Evolutionary conservation across 53 echinoderm and acorn worm species (phyloP), one percentile per base, ranked within the genome.

Genomic region (Arbacia lixula): DNA sequence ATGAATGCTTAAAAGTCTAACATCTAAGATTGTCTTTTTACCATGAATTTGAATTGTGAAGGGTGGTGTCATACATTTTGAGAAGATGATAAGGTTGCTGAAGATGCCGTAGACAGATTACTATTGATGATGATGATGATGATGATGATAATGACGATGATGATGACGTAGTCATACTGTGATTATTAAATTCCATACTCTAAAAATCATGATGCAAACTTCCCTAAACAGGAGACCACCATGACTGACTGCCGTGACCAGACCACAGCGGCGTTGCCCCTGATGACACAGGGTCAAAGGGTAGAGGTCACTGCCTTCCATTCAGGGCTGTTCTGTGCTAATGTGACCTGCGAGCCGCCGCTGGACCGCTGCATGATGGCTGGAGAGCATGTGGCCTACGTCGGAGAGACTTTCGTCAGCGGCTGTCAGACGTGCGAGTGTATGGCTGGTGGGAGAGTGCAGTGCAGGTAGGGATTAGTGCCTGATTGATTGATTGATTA

Each of bases 391-490:
- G 41, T 39, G 5, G 40, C 41, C 12, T 81, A 77, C 29, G 68
- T 50, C 16, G 89, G 87, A 14, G 90, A 90, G 38, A 79, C 49
- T 0, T 90, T 98, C 52, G 79, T 40, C 16, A 92, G 85, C 3
- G 88, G 89, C 4, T 98, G 98, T 68, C 92, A 98, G 71, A 79
- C 86, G 11, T 98, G 98, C 62, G 64, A 64, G 46, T 98, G 98
- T 86, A 88, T 88, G 60, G 66, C 80, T 20, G 88, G 87, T 5
- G 98, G 98, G 0, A 77, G 72, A 36, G 76, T 90, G 33, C 77
- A 88, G 24, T 98, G 98, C 91, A 94, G 94, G 98, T 94, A 68
- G 52, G 14, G 14, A 46, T n/a, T n/a, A n/a, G n/a, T n/a, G n/a
- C n/a, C n/a, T n/a, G n/a, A n/a, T n/a, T n/a, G n/a, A n/a, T n/a